phyloP scores from a whole-genome alignment of 2,113 vertebrate species.

The Hucho hucho region DNA sequence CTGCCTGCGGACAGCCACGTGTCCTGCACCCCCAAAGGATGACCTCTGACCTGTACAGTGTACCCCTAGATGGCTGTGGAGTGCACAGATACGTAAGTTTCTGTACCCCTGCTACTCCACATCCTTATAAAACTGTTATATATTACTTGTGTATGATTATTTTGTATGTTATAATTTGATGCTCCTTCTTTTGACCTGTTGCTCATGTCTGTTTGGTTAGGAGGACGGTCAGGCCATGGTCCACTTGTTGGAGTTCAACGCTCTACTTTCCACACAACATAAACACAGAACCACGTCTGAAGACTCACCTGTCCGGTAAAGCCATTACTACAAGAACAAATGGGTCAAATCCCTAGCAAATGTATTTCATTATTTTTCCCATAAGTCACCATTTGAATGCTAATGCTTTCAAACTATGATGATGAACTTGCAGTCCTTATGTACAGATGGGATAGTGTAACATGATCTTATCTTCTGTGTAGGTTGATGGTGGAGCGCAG shows the following conservation, averaged over 20 bases:
- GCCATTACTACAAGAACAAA: too few relatives aligned
- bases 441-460: background rate
- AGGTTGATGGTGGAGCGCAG: constrained; percentile 54
- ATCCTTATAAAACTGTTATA: background rate
- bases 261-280: background rate
- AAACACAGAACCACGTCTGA: constrained; percentile 5
- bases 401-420: too few relatives aligned
- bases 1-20: constrained; percentile 11
- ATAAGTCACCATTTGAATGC: too few relatives aligned
- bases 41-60: constrained; percentile 48
- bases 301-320: constrained; percentile 14
- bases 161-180: background rate
- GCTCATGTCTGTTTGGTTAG: constrained; percentile 24
- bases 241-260: constrained; percentile 44
- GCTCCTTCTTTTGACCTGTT: background rate
- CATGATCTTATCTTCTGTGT: background rate
- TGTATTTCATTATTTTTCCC: too few relatives aligned
- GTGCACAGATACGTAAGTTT: constrained; percentile 46
- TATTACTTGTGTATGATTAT: background rate
- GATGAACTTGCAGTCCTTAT: too few relatives aligned
- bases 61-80: constrained; percentile 51
- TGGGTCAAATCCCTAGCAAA: too few relatives aligned
- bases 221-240: constrained; percentile 16
- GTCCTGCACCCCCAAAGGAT: constrained; percentile 46
- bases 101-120: background rate